A percentile compares a stretch with the other conserved stretches of the same genome.
Conservation (phyloP, 2,888 invertebrate species). For the Rotaria socialis region DNA sequence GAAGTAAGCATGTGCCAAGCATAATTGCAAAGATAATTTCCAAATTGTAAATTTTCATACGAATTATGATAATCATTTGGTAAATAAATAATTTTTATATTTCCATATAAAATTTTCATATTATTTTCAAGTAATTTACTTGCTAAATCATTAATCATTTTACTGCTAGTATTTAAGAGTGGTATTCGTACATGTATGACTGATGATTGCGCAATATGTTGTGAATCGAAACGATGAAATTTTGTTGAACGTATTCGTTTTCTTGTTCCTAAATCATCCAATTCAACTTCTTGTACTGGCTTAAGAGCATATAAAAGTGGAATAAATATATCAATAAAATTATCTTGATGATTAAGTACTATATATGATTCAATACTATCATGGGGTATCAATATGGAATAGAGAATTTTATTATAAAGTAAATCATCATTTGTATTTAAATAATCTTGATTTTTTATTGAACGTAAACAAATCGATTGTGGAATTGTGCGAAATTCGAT, state of each 20-base stretch:
- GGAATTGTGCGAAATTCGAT: slow-evolving; percentile 4
- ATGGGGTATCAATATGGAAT: background rate
- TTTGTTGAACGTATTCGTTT: slow-evolving; percentile 8
- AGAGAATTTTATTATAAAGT: slow-evolving; percentile 23
- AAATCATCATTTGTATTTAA: background rate
- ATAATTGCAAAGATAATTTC: slow-evolving; percentile 26
- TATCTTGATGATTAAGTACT: slow-evolving; percentile 9
- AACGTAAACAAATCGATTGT: slow-evolving; percentile 19
- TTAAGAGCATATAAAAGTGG: slow-evolving; percentile 1
- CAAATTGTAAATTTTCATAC: slow-evolving; percentile 26
- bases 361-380: slow-evolving; percentile 3
- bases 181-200: slow-evolving; percentile 25
- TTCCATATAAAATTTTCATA: background rate
- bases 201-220: background rate
- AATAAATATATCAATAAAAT: slow-evolving; percentile 18
- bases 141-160: slow-evolving; percentile 33
- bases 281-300: slow-evolving; percentile 20
- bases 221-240: slow-evolving; percentile 24
- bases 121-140: background rate
- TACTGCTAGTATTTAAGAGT: background rate
- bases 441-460: background rate
- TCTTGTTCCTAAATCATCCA: slow-evolving; percentile 25
- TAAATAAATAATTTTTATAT: slow-evolving; percentile 16
- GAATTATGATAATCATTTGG: background rate
- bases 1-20: slow-evolving; percentile 21